These are phyloP conservation scores for Drosophila flavopinicola DNA, from an alignment of 2,888 invertebrate genomes.

Conservation along the genomic window DNA sequence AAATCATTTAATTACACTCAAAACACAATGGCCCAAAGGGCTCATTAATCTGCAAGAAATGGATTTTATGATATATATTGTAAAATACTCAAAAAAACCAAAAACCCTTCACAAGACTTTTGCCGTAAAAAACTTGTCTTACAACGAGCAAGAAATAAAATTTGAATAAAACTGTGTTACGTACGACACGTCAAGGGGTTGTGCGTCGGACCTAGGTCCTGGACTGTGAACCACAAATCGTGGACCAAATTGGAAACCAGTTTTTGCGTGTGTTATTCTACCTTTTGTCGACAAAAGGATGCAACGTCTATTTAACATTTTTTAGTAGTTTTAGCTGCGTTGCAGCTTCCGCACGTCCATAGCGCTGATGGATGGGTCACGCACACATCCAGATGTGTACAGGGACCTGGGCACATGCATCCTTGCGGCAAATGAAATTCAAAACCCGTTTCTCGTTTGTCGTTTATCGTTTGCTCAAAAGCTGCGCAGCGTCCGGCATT, in stretches of 20 bases:
- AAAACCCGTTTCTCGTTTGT: conserved; percentile 65
- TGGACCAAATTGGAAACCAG: conserved; percentile 59
- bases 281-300: conserved; percentile 66
- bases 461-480: conserved; percentile 45
- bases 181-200: conserved; percentile 36
- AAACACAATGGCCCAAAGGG: conserved; percentile 30
- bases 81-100: conserved; percentile 17
- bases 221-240: conserved; percentile 27
- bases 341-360: conserved; percentile 64
- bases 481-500: conserved; percentile 68
- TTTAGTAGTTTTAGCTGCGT: conserved; percentile 61
- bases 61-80: conserved; percentile 55
- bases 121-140: conserved; percentile 39
- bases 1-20: conserved; percentile 8
- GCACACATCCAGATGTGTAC: conserved; percentile 26
- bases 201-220: conserved; percentile 30
- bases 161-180: conserved; percentile 54
- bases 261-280: conserved; percentile 42
- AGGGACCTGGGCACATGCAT: conserved; percentile 31
- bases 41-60: conserved; percentile 57
- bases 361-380: conserved; percentile 69
- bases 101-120: conserved; percentile 37
- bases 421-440: conserved; percentile 61
- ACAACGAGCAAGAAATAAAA: conserved; percentile 38
- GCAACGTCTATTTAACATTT: conserved; percentile 76